Evolutionary conservation across 2,888 invertebrate species (phyloP).

Genomic region (Torymus tubicola): DNA sequence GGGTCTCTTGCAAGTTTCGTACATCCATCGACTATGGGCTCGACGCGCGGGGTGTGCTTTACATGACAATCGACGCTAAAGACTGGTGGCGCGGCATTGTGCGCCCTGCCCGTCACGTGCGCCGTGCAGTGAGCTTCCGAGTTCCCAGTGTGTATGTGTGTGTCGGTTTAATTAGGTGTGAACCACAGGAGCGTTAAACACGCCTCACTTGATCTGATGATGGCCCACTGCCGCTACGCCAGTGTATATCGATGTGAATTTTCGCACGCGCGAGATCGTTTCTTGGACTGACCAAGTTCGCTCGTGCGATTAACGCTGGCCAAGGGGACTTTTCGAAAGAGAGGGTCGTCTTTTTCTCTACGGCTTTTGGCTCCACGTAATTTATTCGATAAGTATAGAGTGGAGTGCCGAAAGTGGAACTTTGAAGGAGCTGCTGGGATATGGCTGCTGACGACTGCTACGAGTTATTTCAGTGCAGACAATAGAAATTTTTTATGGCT

Average conservation of each 20-base stretch:
- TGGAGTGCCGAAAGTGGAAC: too few relatives aligned
- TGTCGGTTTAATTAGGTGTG: constrained; percentile 76
- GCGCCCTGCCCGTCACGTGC: constrained; percentile 73
- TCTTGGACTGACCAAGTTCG: constrained; percentile 18
- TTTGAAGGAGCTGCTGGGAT: too few relatives aligned
- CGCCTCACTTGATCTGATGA: constrained; percentile 76
- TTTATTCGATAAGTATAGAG: too few relatives aligned
- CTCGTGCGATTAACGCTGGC: constrained; percentile 37
- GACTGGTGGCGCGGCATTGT: constrained; percentile 73
- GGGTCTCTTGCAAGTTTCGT: constrained; percentile 68
- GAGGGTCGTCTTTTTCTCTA: too few relatives aligned
- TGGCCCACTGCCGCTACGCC: constrained; percentile 65
- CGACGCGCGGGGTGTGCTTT: constrained; percentile 70
- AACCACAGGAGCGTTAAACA: constrained; percentile 75
- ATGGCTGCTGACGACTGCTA: too few relatives aligned
- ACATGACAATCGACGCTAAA: constrained; percentile 76
- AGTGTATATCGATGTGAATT: constrained; percentile 43
- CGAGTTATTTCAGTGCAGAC: too few relatives aligned
- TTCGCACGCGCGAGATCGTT: constrained; percentile 43
- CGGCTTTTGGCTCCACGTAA: too few relatives aligned
- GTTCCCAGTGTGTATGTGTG: constrained; percentile 52
- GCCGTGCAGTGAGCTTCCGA: constrained; percentile 63
- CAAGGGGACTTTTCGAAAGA: not conserved
- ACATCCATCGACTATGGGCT: constrained; percentile 65
- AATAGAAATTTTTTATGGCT: too few relatives aligned